Base-by-base conservation (phyloP, 2,113 vertebrate species). In the Entomyzon cyanotis region DNA sequence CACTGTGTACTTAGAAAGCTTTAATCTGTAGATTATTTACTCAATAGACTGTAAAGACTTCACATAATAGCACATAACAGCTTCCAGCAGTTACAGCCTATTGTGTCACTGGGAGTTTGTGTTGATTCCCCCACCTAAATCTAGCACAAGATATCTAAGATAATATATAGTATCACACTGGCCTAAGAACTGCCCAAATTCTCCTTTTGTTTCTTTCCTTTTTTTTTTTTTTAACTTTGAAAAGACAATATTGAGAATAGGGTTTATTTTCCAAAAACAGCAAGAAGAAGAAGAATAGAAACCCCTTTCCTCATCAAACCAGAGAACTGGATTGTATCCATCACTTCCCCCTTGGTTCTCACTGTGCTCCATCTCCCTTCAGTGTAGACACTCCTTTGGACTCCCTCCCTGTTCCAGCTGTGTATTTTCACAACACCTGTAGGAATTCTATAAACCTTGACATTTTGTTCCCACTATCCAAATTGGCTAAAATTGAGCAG, bases 1-100 rank as follows among this genome's bases (percentile, higher is more conserved):
- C 75, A 44, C 90, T 89, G 86, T 95, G 87, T 93, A 90, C 70
- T 94, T 60, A 92, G 85, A 83, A 93, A 93, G 93, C 83, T 95
- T 92, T 96, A 96, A 95, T 96, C 93, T 96, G 88, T 87, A 95
- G 83, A 92, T 96, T 96, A 93, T 95, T 97, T 97, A 94, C 95
- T 95, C 94, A 88, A 88, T 67, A 96, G 90, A 89, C 85, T 90
- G 71, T 78, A 95, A 93, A 35, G 8, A 92, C 90, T 90, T 67
- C 5, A 0, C 44, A 52, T 88, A 96, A 95, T 71, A 64, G 79
- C 80, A 80, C 56, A 11, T 42, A 86, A 90, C 12, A 9, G 52
- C 90, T 86, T 93, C 90, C 73, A 90, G 83, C 60, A 50, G 59
- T 52, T 88, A 90, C 7, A 23, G 88, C 52, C 93, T 55, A 5